A percentile compares a stretch with the other conserved stretches of the same genome.
These are phyloP conservation scores for Microchrysa polita DNA, from an alignment of 2,888 invertebrate genomes.

Conservation along the genomic window DNA sequence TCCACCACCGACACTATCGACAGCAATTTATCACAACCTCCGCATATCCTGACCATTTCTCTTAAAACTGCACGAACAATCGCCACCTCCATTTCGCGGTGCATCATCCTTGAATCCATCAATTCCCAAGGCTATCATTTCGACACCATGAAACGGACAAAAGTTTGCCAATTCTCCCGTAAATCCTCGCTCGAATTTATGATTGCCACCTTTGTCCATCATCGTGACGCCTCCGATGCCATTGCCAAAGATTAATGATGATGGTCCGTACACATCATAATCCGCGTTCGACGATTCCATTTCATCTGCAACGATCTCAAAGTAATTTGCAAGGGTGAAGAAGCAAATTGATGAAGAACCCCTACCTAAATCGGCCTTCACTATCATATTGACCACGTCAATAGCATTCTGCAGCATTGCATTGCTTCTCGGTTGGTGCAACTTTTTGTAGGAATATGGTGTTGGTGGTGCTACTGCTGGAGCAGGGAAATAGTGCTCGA, in stretches of 20 bases:
- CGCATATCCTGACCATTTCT: not conserved
- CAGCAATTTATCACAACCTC: not conserved
- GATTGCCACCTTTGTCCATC: constrained; percentile 5
- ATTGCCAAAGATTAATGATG: constrained; percentile 13
- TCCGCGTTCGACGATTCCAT: constrained; percentile 42
- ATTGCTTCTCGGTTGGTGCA: constrained; percentile 41
- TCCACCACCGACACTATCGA: not conserved
- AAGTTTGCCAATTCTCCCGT: constrained; percentile 11
- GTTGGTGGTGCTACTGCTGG: no score
- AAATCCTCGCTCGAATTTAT: constrained; percentile 32
- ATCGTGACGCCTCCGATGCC: no score
- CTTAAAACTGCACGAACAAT: constrained; percentile 25
- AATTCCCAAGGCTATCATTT: not conserved
- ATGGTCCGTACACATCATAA: constrained; percentile 37
- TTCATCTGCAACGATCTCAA: constrained; percentile 35
- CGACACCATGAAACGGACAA: constrained; percentile 30
- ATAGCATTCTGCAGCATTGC: constrained; percentile 45
- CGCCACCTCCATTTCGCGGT: not conserved
- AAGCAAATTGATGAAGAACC: not conserved
- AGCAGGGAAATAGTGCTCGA: constrained; percentile 43
- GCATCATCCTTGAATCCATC: constrained; percentile 12
- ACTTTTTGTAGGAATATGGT: constrained; percentile 37
- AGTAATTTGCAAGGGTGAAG: no score
- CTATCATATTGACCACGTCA: constrained; percentile 49
- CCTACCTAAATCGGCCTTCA: constrained; percentile 48